phyloP scores from a whole-genome alignment of 2,113 vertebrate species.

The Dromaius novaehollandiae region DNA sequence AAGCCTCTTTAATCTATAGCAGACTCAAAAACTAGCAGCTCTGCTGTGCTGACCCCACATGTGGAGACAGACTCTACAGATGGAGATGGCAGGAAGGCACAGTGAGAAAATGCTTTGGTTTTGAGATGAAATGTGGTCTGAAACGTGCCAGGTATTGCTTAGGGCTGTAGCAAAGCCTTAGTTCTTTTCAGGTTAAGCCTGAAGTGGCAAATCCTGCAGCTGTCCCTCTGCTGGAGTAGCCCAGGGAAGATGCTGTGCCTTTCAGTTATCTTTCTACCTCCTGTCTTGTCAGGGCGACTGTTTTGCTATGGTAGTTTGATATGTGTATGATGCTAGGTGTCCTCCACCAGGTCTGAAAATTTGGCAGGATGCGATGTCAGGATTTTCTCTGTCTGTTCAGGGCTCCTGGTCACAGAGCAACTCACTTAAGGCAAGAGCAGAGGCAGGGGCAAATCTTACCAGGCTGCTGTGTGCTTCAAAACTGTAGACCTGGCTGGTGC shows the following conservation, averaged over 20 bases:
- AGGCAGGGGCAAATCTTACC: not conserved
- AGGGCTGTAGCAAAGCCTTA: not conserved
- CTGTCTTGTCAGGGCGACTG: accelerated
- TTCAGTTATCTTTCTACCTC: not conserved
- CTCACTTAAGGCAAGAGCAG: not conserved
- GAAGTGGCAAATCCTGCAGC: not conserved
- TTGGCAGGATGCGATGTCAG: not conserved
- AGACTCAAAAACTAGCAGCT: not conserved
- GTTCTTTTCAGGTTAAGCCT: not conserved
- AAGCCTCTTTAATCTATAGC: not conserved
- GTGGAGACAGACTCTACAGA: not conserved
- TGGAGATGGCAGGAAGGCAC: too few relatives aligned
- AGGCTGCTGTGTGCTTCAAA: not conserved
- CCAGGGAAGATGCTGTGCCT: not conserved
- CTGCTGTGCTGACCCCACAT: not conserved
- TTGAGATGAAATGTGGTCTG: not conserved
- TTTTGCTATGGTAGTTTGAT: accelerated
- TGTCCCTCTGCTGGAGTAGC: not conserved
- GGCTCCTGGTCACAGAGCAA: not conserved
- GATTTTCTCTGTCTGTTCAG: not conserved
- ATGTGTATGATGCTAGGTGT: not conserved
- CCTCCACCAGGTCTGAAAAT: not conserved
- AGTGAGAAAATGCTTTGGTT: not conserved
- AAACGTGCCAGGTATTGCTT: not conserved
- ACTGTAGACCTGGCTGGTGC: not conserved